Percentiles rank a stretch among this genome's conserved stretches.
Conservation (phyloP, 2,797 vertebrate genomes). For the Oreortyx pictus region DNA sequence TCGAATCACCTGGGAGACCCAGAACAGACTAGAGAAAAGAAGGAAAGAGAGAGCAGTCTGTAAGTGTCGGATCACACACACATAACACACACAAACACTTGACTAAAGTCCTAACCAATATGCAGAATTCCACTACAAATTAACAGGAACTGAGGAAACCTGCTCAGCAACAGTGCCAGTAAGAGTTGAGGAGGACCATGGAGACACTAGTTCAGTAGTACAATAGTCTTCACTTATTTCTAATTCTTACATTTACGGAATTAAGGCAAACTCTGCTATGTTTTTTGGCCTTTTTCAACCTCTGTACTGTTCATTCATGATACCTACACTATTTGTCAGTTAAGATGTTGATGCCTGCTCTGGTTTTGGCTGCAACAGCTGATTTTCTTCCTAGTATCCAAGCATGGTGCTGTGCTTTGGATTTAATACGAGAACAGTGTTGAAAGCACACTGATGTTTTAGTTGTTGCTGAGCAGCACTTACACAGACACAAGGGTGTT, state of each 20-base stretch:
- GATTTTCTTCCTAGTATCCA: neutral
- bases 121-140: neutral
- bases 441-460: neutral
- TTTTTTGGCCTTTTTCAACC: neutral
- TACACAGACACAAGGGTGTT: neutral
- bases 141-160: neutral
- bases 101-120: neutral
- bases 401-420: neutral
- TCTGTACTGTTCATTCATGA: neutral
- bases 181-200: accelerated
- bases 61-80: neutral
- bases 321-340: neutral
- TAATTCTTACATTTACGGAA: neutral
- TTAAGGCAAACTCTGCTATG: neutral
- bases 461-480: neutral
- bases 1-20: constrained; percentile 76
- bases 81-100: neutral
- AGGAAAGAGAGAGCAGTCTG: neutral
- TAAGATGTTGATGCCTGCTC: neutral
- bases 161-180: neutral
- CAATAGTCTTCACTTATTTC: neutral
- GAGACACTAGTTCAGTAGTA: neutral
- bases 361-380: neutral
- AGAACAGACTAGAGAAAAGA: constrained; percentile 82
- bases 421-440: neutral